Percentiles rank a stretch among this genome's conserved stretches.
phyloP scores from a whole-genome alignment of 1,140 invertebrate species.

The Chelonus insularis region DNA sequence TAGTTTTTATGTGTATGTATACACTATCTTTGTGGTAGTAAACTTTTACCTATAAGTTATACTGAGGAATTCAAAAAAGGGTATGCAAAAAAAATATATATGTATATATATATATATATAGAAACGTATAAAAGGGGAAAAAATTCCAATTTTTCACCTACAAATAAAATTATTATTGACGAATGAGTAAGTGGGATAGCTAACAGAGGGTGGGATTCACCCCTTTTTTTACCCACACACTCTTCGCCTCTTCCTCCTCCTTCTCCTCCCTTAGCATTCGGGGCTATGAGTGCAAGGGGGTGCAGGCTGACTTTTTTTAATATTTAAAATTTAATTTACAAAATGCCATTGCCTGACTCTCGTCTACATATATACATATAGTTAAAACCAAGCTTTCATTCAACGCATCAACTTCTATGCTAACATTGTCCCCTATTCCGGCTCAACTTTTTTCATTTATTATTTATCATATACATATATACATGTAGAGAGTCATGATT shows the following conservation, averaged over 20 bases:
- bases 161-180: constrained; percentile 58
- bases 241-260: constrained; percentile 5
- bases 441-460: neutral
- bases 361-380: constrained; percentile 23
- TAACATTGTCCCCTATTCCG: neutral
- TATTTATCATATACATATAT: too few relatives aligned
- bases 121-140: constrained; percentile 29
- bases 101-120: constrained; percentile 5
- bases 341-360: constrained; percentile 45
- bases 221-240: neutral
- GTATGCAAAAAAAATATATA: constrained; percentile 16
- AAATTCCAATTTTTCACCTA: constrained; percentile 50
- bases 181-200: constrained; percentile 52
- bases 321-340: constrained; percentile 59
- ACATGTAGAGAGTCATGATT: too few relatives aligned
- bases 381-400: constrained; percentile 21
- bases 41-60: neutral
- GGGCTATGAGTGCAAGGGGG: constrained; percentile 7
- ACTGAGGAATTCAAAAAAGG: too few relatives aligned
- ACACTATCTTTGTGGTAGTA: neutral
- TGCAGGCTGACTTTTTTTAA: constrained; percentile 49
- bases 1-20: neutral
- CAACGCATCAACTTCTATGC: constrained; percentile 33
- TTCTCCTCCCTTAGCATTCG: neutral
- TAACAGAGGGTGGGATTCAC: constrained; percentile 33